Percentiles rank a stretch among this genome's conserved stretches.
phyloP scores from a whole-genome alignment of 2,888 invertebrate species.

The Poecilus cupreus region DNA sequence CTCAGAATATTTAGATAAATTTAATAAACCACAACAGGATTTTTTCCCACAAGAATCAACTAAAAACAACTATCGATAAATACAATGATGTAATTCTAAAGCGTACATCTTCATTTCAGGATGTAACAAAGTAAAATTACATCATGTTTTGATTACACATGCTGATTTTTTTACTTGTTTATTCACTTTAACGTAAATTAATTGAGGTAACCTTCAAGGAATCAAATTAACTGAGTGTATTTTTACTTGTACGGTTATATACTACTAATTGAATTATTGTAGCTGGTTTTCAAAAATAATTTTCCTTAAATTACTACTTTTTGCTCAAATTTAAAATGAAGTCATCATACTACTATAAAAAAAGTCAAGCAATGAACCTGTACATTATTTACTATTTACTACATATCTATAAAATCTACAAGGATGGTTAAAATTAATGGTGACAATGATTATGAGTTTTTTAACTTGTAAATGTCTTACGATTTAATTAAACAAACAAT shows the following conservation, averaged over 20 bases:
- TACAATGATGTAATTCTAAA: slow-evolving; percentile 10
- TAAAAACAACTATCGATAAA: slow-evolving; percentile 4
- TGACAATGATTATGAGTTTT: too few species aligned
- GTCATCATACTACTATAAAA: too few species aligned
- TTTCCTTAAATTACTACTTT: background rate
- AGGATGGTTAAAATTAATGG: too few species aligned
- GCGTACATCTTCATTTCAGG: slow-evolving; percentile 27
- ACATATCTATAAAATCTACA: too few species aligned
- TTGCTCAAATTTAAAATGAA: background rate
- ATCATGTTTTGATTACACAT: slow-evolving; percentile 23
- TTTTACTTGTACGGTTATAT: background rate
- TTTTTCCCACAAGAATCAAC: slow-evolving; percentile 9
- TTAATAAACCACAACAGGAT: background rate
- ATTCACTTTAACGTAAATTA: background rate
- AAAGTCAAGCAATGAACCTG: too few species aligned
- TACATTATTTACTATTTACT: too few species aligned
- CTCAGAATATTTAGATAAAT: background rate
- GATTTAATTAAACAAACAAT: too few species aligned
- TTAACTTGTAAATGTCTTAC: too few species aligned
- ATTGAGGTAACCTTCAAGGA: background rate
- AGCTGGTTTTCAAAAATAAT: background rate
- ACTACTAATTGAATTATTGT: background rate
- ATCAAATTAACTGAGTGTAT: background rate
- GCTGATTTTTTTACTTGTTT: background rate
- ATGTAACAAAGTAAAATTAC: slow-evolving; percentile 26